phyloP scores from a whole-genome alignment of 2,888 invertebrate species.

The Sarcophaga subvicina region DNA sequence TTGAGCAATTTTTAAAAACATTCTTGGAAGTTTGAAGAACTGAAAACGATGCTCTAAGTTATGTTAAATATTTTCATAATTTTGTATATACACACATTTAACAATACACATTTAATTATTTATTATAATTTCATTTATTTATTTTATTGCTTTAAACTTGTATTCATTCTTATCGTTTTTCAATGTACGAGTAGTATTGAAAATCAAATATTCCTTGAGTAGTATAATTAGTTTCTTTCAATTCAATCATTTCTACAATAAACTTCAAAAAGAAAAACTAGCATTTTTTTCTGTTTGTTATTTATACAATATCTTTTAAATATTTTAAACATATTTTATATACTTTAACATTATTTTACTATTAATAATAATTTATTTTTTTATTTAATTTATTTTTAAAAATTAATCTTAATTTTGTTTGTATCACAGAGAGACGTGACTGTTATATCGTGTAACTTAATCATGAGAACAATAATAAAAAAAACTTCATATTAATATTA shows the following conservation, averaged over 20 bases:
- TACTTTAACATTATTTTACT: neutral
- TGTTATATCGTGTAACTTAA: conserved; percentile 56
- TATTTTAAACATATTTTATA: conserved; percentile 43
- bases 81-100: too few species aligned
- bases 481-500: conserved; percentile 6
- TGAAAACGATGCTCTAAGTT: too few species aligned
- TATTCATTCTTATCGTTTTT: conserved; percentile 1
- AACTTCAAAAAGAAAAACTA: too few species aligned
- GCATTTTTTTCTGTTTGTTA: neutral
- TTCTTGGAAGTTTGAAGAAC: too few species aligned
- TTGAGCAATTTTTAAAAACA: too few species aligned
- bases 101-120: too few species aligned
- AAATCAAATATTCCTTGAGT: neutral
- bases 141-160: neutral
- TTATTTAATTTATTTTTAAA: conserved; percentile 35
- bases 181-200: neutral
- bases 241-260: too few species aligned
- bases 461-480: conserved; percentile 22
- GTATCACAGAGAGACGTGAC: conserved; percentile 78
- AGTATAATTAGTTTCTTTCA: neutral
- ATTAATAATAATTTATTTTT: conserved; percentile 36
- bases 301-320: conserved; percentile 35
- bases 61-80: too few species aligned
- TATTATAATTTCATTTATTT: too few species aligned
- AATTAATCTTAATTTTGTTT: conserved; percentile 69